phyloP scores from a whole-genome alignment of 2,113 vertebrate genomes.

The Clupea harengus region DNA sequence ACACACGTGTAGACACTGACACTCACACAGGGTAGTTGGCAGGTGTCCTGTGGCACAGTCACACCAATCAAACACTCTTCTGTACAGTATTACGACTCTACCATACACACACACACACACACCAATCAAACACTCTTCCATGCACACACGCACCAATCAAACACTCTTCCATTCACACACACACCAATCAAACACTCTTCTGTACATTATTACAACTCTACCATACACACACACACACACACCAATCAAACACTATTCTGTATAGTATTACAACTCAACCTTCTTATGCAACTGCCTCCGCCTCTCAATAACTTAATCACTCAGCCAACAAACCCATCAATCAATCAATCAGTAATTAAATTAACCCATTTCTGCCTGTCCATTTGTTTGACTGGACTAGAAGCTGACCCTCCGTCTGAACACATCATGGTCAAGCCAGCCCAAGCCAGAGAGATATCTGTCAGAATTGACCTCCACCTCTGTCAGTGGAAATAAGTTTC shows the following conservation, averaged over 20 bases:
- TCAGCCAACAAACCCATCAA: no score
- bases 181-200: constrained; percentile 61
- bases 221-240: constrained; percentile 30
- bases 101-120: constrained; percentile 27
- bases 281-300: constrained; percentile 32
- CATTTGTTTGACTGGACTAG: no score
- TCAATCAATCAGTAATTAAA: no score
- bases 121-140: constrained; percentile 61
- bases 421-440: no score
- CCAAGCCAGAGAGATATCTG: no score
- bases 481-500: no score
- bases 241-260: constrained; percentile 62
- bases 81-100: constrained; percentile 55
- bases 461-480: no score
- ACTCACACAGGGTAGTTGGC: constrained; percentile 68
- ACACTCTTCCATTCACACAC: constrained; percentile 45
- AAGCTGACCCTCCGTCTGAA: no score
- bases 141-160: constrained; percentile 64
- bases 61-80: constrained; percentile 61
- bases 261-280: constrained; percentile 52
- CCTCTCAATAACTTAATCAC: no score
- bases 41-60: constrained; percentile 68
- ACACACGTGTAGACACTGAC: no score
- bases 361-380: no score
- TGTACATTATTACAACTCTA: no score